These are phyloP conservation scores for Allolobophora icterica DNA, from an alignment of 2,888 invertebrate genomes.

Conservation along the genomic window DNA sequence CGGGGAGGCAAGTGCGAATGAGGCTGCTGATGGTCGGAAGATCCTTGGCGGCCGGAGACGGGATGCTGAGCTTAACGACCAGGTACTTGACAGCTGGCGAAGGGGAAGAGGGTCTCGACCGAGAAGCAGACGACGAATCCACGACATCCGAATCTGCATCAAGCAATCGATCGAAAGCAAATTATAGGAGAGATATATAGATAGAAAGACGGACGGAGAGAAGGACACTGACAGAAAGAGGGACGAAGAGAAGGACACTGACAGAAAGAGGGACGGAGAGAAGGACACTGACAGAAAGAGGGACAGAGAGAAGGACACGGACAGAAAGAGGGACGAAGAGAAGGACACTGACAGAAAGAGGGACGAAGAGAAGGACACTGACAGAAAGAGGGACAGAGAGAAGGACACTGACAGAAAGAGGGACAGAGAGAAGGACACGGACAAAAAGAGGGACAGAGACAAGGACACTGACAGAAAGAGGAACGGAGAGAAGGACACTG, in stretches of 20 bases:
- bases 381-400: not conserved
- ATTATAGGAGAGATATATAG: not conserved
- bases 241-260: not conserved
- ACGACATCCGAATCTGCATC: not conserved
- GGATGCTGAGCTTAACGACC: not conserved
- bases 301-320: not conserved
- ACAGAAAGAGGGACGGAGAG: not conserved
- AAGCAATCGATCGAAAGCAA: not conserved
- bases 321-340: not conserved
- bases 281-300: not conserved
- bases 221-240: not conserved
- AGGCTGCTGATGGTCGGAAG: constrained; percentile 18
- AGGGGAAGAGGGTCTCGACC: not conserved
- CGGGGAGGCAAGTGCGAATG: not conserved
- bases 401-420: not conserved
- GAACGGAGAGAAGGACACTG: not conserved
- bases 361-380: not conserved
- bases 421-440: not conserved
- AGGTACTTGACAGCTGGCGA: not conserved
- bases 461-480: not conserved
- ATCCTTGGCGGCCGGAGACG: not conserved
- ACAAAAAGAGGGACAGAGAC: not conserved
- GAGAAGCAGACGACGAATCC: not conserved
- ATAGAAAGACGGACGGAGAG: not conserved
- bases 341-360: not conserved